These are phyloP conservation scores for Tupaia chinensis DNA, from an alignment of 2,113 vertebrate genomes.

Conservation along the genomic window DNA sequence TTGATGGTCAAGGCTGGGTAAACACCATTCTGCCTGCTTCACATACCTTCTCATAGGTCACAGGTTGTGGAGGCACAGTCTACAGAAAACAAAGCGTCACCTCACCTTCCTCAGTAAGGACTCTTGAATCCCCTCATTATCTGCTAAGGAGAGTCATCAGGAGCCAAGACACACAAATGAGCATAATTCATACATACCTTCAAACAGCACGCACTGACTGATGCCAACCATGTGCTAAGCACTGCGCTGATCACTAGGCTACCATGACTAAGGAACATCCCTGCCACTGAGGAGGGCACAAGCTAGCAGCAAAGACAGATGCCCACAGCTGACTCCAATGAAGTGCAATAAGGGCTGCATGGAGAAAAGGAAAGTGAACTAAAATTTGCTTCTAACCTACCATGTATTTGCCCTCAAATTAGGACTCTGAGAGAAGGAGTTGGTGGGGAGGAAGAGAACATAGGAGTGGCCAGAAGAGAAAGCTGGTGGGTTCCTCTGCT, in stretches of 20 bases:
- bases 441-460: neutral
- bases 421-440: neutral
- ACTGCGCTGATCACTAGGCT: neutral
- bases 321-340: neutral
- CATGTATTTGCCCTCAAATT: neutral
- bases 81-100: neutral
- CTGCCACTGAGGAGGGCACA: neutral
- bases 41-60: neutral
- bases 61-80: neutral
- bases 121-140: neutral
- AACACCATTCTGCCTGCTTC: neutral
- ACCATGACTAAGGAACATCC: neutral
- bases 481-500: neutral
- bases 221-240: neutral
- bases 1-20: neutral
- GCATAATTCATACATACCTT: neutral
- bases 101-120: neutral
- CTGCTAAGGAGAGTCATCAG: neutral
- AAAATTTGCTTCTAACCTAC: conserved; percentile 6
- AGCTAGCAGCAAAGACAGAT: neutral
- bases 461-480: neutral
- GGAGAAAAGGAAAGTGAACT: neutral
- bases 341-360: neutral
- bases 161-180: neutral
- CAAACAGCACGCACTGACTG: neutral